Conservation (phyloP, 2,888 invertebrate species). For the Mesorhabditis sp. region DNA sequence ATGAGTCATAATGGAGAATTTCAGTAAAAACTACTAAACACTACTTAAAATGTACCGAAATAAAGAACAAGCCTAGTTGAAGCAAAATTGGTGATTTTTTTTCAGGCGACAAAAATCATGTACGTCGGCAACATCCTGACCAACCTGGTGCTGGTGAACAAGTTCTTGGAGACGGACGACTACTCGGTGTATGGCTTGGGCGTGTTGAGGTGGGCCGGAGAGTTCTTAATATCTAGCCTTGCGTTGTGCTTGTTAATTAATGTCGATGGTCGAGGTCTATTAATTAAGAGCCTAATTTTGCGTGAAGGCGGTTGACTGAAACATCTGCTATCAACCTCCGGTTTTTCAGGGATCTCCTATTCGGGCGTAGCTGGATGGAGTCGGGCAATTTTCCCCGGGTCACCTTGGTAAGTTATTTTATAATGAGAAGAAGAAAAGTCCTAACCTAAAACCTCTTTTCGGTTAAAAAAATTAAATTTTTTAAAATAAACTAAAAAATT, state of each 20-base stretch:
- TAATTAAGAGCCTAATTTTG: background rate
- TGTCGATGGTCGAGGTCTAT: background rate
- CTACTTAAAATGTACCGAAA: no score
- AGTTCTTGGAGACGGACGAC: constrained; percentile 56
- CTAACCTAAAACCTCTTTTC: no score
- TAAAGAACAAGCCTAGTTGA: no score
- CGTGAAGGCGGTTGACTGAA: background rate
- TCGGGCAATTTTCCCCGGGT: constrained; percentile 56
- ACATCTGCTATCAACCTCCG: background rate
- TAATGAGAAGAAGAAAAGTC: background rate
- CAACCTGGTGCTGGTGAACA: constrained; percentile 55
- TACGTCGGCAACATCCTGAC: constrained; percentile 56
- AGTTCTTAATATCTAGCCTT: background rate
- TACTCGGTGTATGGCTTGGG: constrained; percentile 56
- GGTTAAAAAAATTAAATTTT: constrained; percentile 7
- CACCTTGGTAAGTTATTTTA: constrained; percentile 27
- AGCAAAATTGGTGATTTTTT: background rate
- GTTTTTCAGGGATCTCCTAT: constrained; percentile 41
- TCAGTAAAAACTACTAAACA: no score
- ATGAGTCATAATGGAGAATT: no score
- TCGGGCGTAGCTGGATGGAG: constrained; percentile 55
- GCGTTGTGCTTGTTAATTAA: background rate
- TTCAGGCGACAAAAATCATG: constrained; percentile 54
- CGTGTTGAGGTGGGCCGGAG: constrained; percentile 28
- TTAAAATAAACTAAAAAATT: background rate